A percentile compares a stretch with the other conserved stretches of the same genome.
Conservation (phyloP, 1,140 invertebrate genomes). For the Drosophila burlai region DNA sequence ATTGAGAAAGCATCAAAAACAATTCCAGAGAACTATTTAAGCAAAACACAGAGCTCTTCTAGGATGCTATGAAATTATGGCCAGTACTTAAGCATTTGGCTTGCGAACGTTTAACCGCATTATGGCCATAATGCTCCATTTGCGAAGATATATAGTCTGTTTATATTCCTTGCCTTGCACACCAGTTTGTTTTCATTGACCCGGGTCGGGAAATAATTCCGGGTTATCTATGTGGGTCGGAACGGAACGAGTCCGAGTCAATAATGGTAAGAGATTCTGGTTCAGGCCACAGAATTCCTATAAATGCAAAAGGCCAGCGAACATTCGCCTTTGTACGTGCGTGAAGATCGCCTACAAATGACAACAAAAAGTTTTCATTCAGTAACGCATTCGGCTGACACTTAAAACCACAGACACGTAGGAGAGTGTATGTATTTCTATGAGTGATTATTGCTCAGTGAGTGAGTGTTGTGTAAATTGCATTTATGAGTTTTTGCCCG, state of each 20-base stretch:
- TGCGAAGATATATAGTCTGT: constrained; percentile 3
- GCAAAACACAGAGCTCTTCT: not conserved
- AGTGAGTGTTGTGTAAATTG: constrained; percentile 41
- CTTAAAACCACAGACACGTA: constrained; percentile 68
- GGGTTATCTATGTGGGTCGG: constrained; percentile 42
- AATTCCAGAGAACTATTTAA: constrained; percentile 30
- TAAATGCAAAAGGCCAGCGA: constrained; percentile 50
- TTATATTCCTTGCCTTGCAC: not conserved
- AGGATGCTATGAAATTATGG: not conserved
- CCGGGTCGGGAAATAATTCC: constrained; percentile 14
- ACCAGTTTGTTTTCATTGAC: constrained; percentile 32
- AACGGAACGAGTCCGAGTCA: constrained; percentile 18
- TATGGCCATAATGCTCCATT: constrained; percentile 6
- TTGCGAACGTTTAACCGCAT: constrained; percentile 3
- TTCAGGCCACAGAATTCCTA: constrained; percentile 24
- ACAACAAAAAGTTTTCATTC: constrained; percentile 61
- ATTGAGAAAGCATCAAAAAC: constrained; percentile 47
- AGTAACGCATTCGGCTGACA: constrained; percentile 39
- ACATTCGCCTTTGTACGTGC: constrained; percentile 61
- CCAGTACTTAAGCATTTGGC: not conserved
- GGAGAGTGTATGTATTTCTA: constrained; percentile 11
- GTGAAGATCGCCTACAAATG: constrained; percentile 19
- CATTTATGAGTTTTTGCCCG: constrained; percentile 25
- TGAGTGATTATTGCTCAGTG: constrained; percentile 31
- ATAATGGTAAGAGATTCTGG: constrained; percentile 27